These are phyloP conservation scores for Porites lobata DNA, from an alignment of 92 coral and sea anemone species.

Conservation along the genomic window DNA sequence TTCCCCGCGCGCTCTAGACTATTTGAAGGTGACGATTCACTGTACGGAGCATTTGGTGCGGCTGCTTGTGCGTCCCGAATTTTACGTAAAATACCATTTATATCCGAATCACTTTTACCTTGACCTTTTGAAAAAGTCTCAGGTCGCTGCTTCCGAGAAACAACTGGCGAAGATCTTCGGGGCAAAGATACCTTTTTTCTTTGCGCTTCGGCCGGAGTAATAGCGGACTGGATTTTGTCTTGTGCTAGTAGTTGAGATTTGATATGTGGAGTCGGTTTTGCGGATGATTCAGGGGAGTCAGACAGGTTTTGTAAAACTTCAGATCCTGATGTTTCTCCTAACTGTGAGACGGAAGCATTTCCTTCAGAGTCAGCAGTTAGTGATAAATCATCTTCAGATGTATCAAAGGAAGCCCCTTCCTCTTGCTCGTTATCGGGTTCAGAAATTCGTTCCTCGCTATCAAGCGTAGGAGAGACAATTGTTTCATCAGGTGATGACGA, in stretches of 20 bases:
- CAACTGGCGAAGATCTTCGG: conserved; percentile 91
- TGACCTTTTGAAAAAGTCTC: conserved; percentile 53
- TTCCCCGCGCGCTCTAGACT: conserved; percentile 6
- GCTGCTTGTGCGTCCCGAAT: conserved; percentile 50
- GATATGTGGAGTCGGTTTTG: conserved; percentile 83
- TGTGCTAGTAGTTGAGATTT: conserved; percentile 85
- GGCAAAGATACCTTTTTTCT: conserved; percentile 79
- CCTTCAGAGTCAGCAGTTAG: neutral
- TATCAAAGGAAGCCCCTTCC: conserved; percentile 6
- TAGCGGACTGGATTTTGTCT: conserved; percentile 81
- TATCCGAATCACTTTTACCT: conserved; percentile 39
- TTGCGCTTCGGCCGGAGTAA: conserved; percentile 51
- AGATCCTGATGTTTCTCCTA: conserved; percentile 41
- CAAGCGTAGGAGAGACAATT: neutral
- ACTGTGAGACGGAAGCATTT: conserved; percentile 10
- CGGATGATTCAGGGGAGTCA: conserved; percentile 67
- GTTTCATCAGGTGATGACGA: conserved; percentile 18
- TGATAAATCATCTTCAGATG: conserved; percentile 48
- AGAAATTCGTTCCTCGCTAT: neutral
- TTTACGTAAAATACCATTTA: conserved; percentile 61
- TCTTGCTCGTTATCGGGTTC: neutral
- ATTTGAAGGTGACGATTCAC: neutral
- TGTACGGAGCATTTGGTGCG: neutral
- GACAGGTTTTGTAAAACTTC: conserved; percentile 65
- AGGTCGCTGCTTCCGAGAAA: conserved; percentile 76